phyloP scores from a whole-genome alignment of 1,140 invertebrate species.

The Aethina tumida region DNA sequence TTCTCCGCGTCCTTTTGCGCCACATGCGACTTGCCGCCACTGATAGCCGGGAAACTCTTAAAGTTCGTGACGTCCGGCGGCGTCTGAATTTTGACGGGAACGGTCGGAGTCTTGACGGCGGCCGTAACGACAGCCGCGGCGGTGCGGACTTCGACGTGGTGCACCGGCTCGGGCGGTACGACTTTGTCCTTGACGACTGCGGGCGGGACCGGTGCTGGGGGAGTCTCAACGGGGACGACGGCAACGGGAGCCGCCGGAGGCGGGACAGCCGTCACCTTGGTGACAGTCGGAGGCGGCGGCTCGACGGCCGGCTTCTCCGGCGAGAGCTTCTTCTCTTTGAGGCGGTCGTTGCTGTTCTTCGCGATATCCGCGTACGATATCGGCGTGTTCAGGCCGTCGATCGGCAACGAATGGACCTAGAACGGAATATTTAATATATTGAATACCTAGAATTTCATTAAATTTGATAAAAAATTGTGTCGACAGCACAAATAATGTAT shows the following conservation, averaged over 20 bases:
- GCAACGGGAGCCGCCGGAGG: no score
- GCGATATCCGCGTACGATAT: constrained; percentile 68
- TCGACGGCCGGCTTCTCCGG: constrained; percentile 2
- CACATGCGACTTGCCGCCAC: constrained; percentile 7
- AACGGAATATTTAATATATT: no score
- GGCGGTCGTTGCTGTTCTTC: constrained; percentile 36
- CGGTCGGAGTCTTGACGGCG: neutral
- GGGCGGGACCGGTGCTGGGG: neutral
- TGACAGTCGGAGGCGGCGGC: no score
- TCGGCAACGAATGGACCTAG: constrained; percentile 62
- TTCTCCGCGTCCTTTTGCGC: constrained; percentile 10
- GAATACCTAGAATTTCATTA: no score
- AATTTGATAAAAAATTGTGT: no score
- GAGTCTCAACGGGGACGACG: constrained; percentile 8
- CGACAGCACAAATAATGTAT: no score
- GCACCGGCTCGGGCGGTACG: constrained; percentile 8
- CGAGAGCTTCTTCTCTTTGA: constrained; percentile 5
- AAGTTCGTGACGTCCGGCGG: constrained; percentile 9
- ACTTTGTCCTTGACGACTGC: constrained; percentile 11
- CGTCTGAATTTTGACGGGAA: constrained; percentile 4
- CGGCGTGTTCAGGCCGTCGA: constrained; percentile 45
- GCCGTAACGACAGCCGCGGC: neutral
- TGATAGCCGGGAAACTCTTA: constrained; percentile 13
- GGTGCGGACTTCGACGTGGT: constrained; percentile 1
- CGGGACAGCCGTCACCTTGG: constrained; percentile 1